Evolutionary conservation across 2,888 invertebrate genomes (phyloP).

Genomic region (Drosophila demipolita): DNA sequence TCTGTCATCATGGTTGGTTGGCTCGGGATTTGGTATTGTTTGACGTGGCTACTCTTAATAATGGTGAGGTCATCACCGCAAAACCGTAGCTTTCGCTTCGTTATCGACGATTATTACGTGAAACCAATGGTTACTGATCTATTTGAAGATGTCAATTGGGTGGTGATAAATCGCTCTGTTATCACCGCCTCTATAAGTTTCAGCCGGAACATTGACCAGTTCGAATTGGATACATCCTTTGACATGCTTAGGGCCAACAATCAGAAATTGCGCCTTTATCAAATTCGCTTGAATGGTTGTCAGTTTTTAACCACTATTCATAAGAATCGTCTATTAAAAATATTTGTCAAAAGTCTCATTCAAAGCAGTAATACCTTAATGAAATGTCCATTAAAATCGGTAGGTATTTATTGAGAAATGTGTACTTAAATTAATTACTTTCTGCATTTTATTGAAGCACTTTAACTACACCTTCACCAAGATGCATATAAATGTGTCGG

Average conservation of each 20-base stretch:
- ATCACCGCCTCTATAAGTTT: slow-evolving; percentile 25
- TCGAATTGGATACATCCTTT: slow-evolving; percentile 32
- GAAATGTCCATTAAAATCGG: slow-evolving; percentile 45
- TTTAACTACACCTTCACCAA: slow-evolving; percentile 32
- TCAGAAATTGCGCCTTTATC: slow-evolving; percentile 24
- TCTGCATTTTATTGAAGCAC: slow-evolving; percentile 16
- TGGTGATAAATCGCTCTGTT: background rate
- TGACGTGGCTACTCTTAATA: slow-evolving; percentile 1
- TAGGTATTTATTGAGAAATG: slow-evolving; percentile 12
- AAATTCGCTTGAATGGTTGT: slow-evolving; percentile 46
- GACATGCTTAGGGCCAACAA: slow-evolving; percentile 17
- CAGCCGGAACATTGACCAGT: slow-evolving; percentile 1
- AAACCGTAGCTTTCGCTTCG: slow-evolving; percentile 37
- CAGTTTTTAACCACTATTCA: slow-evolving; percentile 23
- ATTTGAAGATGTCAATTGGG: slow-evolving; percentile 16
- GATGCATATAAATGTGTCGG: slow-evolving; percentile 17
- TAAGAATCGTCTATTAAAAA: slow-evolving; percentile 33
- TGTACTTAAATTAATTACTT: background rate
- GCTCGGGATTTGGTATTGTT: slow-evolving; percentile 3
- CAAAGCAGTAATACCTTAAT: slow-evolving; percentile 18
- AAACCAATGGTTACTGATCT: slow-evolving; percentile 10
- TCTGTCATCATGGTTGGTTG: slow-evolving; percentile 22
- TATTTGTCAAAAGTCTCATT: slow-evolving; percentile 18
- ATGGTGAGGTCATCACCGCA: background rate
- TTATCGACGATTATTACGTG: slow-evolving; percentile 34